Conservation (phyloP, 2,113 vertebrate genomes). For the Eira barbara region DNA sequence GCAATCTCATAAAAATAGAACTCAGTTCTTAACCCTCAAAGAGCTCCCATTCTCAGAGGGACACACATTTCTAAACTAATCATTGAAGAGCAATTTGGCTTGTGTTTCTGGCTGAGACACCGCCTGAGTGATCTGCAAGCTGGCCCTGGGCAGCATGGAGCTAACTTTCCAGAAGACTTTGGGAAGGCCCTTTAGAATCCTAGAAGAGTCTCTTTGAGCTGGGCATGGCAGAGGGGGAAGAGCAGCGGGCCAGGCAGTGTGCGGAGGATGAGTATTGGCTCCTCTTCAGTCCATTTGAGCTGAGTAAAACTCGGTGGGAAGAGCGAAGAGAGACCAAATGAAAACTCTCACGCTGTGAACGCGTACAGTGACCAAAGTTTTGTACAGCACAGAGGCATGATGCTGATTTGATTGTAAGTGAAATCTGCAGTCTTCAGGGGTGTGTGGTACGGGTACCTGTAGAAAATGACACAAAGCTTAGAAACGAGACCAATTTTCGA, state of each 20-base stretch:
- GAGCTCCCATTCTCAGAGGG: background rate
- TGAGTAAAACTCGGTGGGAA: background rate
- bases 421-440: background rate
- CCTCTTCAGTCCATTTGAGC: background rate
- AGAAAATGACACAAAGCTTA: slow-evolving; percentile 11
- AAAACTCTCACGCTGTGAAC: background rate
- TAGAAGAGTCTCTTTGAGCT: background rate
- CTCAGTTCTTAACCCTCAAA: background rate
- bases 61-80: background rate
- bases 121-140: background rate
- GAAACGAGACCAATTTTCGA: background rate
- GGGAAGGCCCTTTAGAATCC: background rate
- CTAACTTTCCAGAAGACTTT: background rate
- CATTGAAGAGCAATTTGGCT: background rate
- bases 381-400: background rate
- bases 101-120: background rate
- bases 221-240: background rate
- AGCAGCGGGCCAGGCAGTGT: background rate
- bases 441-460: background rate
- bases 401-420: background rate
- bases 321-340: background rate
- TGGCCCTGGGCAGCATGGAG: background rate
- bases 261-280: background rate
- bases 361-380: background rate
- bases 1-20: background rate